Evolutionary conservation across 2,113 vertebrate genomes (phyloP).

Genomic region (Chauna torquata): DNA sequence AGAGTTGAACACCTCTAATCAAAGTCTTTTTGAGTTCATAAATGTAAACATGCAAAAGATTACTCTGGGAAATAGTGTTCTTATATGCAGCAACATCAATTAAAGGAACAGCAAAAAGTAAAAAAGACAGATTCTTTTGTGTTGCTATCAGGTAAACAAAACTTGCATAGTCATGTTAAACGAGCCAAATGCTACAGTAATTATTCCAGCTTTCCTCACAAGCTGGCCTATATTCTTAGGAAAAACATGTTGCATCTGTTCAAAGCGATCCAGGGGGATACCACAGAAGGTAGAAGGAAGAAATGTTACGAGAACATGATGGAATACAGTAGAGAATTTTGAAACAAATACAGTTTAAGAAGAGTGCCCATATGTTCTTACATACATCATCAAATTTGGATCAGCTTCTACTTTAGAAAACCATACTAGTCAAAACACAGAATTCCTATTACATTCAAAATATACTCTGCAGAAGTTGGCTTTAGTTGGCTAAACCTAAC

Average conservation of each 20-base stretch:
- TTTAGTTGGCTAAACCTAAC: background rate
- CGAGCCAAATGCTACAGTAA: slow-evolving; percentile 22
- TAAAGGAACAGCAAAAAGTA: background rate
- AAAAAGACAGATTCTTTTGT: background rate
- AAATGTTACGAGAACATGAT: slow-evolving; percentile 36
- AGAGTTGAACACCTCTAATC: background rate
- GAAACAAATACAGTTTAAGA: slow-evolving; percentile 38
- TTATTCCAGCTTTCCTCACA: slow-evolving; percentile 40
- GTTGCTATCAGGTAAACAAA: background rate
- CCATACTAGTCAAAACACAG: background rate
- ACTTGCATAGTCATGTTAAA: background rate
- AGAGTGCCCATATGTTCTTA: slow-evolving; percentile 25
- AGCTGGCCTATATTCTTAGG: background rate
- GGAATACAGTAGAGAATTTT: slow-evolving; percentile 39
- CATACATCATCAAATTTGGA: background rate
- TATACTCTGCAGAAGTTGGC: background rate
- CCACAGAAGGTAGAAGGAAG: slow-evolving; percentile 45
- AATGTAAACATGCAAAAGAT: background rate
- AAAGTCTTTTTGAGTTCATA: background rate
- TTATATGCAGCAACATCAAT: background rate
- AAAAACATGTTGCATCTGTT: slow-evolving; percentile 23
- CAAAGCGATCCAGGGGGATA: slow-evolving; percentile 14
- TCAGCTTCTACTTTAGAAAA: slow-evolving; percentile 2
- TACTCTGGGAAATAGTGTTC: background rate
- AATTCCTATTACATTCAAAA: background rate